phyloP scores from a whole-genome alignment of 2,888 invertebrate species.

The Disparrhopalites patrizii region DNA sequence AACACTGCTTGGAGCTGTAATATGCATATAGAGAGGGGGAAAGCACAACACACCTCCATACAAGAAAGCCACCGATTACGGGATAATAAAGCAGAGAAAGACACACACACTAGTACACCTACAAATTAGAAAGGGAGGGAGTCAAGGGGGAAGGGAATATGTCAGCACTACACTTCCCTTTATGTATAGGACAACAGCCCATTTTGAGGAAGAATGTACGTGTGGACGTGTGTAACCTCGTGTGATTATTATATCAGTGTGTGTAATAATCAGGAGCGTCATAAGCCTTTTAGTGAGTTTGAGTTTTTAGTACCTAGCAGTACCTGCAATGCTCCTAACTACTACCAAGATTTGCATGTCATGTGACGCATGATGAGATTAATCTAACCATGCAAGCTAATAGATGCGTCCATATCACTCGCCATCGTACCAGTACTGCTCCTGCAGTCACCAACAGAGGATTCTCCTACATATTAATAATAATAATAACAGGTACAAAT shows the following conservation, averaged over 20 bases:
- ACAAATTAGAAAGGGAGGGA: neutral
- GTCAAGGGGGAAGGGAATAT: neutral
- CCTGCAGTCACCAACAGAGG: neutral
- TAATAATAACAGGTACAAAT: conserved; percentile 32
- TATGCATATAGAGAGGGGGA: too few species aligned
- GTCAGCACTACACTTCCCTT: neutral
- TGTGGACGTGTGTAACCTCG: conserved; percentile 13
- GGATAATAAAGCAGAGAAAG: too few species aligned
- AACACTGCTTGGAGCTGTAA: too few species aligned
- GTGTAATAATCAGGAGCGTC: conserved; percentile 12
- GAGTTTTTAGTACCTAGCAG: conserved; percentile 1
- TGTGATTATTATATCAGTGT: conserved; percentile 13
- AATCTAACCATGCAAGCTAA: conserved; percentile 34
- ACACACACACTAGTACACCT: too few species aligned
- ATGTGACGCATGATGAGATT: conserved; percentile 32
- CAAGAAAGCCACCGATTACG: too few species aligned
- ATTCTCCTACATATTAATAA: conserved; percentile 36
- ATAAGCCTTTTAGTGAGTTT: neutral
- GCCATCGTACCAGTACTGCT: neutral
- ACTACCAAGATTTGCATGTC: conserved; percentile 5
- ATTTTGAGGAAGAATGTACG: too few species aligned
- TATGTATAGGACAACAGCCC: too few species aligned
- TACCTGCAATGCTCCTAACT: conserved; percentile 15
- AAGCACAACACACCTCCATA: too few species aligned
- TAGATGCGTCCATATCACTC: conserved; percentile 14